Evolutionary conservation across 2,113 vertebrate genomes (phyloP), one percentile per base, ranked within the genome.

Genomic region (Pycnonotus jocosus): DNA sequence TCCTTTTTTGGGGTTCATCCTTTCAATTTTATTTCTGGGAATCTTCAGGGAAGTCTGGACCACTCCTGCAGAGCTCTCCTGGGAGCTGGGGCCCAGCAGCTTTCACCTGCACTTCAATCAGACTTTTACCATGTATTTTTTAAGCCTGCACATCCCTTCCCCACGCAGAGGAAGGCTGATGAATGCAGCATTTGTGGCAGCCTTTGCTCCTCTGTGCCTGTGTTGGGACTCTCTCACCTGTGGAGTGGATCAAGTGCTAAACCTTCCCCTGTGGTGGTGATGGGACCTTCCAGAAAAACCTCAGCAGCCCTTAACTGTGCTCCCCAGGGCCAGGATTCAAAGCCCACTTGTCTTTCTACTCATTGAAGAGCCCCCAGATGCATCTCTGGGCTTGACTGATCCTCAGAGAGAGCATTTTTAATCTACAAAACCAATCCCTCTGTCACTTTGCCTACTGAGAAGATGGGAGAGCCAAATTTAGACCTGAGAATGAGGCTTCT

Each of bases 271-370:
- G 13, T 8, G 40, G 12, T 44, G n/a, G 11, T 25, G 65, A 9
- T 24, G 47, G 6, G 2, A 38, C 4, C 8, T 30, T 35, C 11
- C 0, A 15, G 47, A 10, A 44, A 38, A 88, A 37, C 45, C 25
- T 37, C 5, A 2, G 31, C 4, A 4, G 53, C 27, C 58, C 71
- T 51, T 10, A 13, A 8, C n/a, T 0, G 4, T 1, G 1, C 7
- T 72, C 18, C 40, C 21, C 51, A 51, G 40, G 15, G 47, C 21
- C 27, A 3, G 11, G 12, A 40, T 21, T 37, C 42, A 60, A 44
- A 73, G 20, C 37, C 10, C 12, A 2, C 27, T 20, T 62, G 11
- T 37, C 54, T 30, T 27, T 20, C 45, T 50, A 1, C 10, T 37
- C 22, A 11, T 10, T 1, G 2, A 73, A 77, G 42, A 80, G 64